Percentiles rank a stretch among this genome's conserved stretches.
Conservation (phyloP, 1,140 invertebrate genomes). For the Plutomurus gul region DNA sequence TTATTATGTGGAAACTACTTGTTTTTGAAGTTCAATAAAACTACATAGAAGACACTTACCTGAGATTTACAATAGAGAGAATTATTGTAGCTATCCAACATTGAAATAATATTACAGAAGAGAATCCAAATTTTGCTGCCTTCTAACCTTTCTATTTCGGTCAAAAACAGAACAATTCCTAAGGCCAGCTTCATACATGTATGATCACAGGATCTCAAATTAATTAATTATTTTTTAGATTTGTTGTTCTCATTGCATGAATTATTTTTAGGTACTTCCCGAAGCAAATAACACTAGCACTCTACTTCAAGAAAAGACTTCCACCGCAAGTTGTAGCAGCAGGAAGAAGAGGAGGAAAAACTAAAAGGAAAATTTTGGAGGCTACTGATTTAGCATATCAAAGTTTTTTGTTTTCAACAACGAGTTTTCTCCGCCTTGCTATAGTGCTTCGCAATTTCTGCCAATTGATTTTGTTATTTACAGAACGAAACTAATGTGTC, state of each 20-base stretch:
- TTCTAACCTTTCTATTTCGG: neutral
- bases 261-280: neutral
- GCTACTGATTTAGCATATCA: neutral
- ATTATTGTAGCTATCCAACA: too few species aligned
- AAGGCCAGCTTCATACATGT: neutral
- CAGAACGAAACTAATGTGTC: neutral
- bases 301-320: neutral
- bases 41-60: too few species aligned
- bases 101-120: neutral
- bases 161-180: neutral
- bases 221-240: neutral
- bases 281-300: neutral
- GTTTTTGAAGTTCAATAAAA: too few species aligned
- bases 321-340: neutral
- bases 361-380: constrained; percentile 11
- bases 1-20: too few species aligned
- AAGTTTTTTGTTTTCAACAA: constrained; percentile 1
- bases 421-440: neutral
- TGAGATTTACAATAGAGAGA: too few species aligned
- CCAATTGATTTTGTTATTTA: neutral
- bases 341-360: neutral
- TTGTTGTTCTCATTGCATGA: neutral
- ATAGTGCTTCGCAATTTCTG: neutral
- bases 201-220: too few species aligned
- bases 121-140: neutral